Percentiles rank a stretch among this genome's conserved stretches.
Evolutionary conservation across 2,113 vertebrate species (phyloP).

Genomic region (Accipiter cooperii): DNA sequence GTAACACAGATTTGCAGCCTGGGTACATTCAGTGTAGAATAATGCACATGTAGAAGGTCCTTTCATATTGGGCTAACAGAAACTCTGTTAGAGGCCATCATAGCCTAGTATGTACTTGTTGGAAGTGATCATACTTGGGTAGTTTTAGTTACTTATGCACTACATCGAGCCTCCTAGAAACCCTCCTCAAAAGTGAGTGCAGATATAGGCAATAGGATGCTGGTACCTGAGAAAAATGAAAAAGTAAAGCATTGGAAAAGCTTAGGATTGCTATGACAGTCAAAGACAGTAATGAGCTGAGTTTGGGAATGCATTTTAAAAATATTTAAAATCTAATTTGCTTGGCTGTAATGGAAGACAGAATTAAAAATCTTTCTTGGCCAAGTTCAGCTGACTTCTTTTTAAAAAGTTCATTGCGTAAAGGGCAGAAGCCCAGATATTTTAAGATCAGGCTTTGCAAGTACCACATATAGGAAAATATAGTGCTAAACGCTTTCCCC

Average conservation of each 20-base stretch:
- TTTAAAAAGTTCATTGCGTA: not conserved
- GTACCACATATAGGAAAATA: not conserved
- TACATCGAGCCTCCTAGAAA: not conserved
- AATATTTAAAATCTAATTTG: not conserved
- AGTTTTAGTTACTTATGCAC: not conserved
- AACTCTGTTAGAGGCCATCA: not conserved
- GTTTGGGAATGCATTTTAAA: not conserved
- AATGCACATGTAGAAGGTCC: not conserved
- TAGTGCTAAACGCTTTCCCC: not conserved
- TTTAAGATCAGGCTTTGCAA: slow-evolving; percentile 2
- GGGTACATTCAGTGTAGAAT: not conserved
- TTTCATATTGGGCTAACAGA: not conserved
- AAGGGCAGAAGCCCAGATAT: not conserved
- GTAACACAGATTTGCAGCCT: not conserved
- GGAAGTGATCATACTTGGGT: not conserved
- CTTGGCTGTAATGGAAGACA: not conserved
- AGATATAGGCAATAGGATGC: not conserved
- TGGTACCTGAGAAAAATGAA: not conserved
- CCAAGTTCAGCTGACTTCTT: not conserved
- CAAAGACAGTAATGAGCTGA: not conserved
- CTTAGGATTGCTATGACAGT: not conserved
- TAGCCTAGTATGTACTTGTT: not conserved
- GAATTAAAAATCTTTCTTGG: not conserved
- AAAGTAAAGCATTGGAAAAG: not conserved
- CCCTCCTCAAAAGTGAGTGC: not conserved